phyloP scores from a whole-genome alignment of 1,140 invertebrate genomes.

The Trachymyrmex cornetzi region DNA sequence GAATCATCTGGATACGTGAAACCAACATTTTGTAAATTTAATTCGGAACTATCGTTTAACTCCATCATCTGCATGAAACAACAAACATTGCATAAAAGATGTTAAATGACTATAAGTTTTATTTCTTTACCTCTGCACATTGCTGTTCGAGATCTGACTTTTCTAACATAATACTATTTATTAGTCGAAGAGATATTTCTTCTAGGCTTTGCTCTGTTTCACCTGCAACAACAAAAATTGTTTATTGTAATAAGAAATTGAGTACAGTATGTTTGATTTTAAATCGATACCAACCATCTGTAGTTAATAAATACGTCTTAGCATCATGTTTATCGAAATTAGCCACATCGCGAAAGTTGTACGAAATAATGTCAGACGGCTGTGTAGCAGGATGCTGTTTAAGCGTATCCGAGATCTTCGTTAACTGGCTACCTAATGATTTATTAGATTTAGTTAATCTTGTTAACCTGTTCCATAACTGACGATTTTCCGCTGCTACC shows the following conservation, averaged over 20 bases:
- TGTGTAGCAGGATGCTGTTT: constrained; percentile 82
- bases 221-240: constrained; percentile 70
- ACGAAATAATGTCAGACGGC: constrained; percentile 75
- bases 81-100: constrained; percentile 35
- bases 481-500: constrained; percentile 93
- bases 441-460: constrained; percentile 88
- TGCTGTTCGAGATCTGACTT: constrained; percentile 90
- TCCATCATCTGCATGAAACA: constrained; percentile 86
- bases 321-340: constrained; percentile 24
- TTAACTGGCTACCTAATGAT: constrained; percentile 85
- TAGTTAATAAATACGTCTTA: constrained; percentile 79
- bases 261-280: constrained; percentile 78
- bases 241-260: constrained; percentile 75
- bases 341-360: constrained; percentile 75
- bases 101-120: background rate
- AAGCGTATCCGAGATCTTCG: constrained; percentile 86
- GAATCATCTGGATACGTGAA: constrained; percentile 90
- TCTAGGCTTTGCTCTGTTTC: constrained; percentile 90
- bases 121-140: constrained; percentile 86
- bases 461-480: constrained; percentile 91
- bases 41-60: constrained; percentile 87
- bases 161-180: constrained; percentile 90
- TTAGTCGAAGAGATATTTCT: constrained; percentile 91
- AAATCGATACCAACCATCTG: constrained; percentile 77
- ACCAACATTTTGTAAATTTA: constrained; percentile 89